phyloP scores from a whole-genome alignment of 1,140 invertebrate species.

The Caerostris darwini region DNA sequence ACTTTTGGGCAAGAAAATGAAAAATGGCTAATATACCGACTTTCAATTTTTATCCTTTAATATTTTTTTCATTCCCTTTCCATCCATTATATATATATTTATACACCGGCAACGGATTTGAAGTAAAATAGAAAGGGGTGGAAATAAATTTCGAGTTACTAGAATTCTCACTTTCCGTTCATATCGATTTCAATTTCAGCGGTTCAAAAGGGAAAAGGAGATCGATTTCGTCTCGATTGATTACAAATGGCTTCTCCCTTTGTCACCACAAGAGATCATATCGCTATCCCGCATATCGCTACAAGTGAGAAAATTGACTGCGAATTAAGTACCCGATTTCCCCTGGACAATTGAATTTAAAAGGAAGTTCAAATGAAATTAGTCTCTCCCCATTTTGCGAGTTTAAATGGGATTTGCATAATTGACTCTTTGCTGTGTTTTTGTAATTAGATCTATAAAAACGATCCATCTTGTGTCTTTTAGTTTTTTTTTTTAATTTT shows the following conservation, averaged over 20 bases:
- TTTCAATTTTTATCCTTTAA: background rate
- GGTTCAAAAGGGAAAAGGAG: background rate
- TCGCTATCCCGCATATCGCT: background rate
- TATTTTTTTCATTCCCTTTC: background rate
- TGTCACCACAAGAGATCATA: background rate
- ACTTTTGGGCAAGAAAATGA: background rate
- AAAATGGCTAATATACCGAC: background rate
- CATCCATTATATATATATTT: background rate
- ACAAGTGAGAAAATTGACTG: background rate
- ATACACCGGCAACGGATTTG: background rate
- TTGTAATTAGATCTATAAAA: no score
- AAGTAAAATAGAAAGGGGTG: background rate
- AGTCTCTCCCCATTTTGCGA: background rate
- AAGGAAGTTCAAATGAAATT: background rate
- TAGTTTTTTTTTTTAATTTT: no score
- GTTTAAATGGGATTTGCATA: background rate
- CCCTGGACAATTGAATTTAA: background rate
- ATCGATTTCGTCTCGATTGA: constrained; percentile 7
- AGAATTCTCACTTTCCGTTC: background rate
- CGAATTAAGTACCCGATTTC: background rate
- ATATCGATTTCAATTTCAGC: background rate
- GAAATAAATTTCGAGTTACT: background rate
- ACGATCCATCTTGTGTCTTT: no score
- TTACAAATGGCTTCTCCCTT: background rate
- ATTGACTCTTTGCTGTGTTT: background rate